Evolutionary conservation across 2,797 vertebrate species (phyloP).

Genomic region (Balearica regulorum): DNA sequence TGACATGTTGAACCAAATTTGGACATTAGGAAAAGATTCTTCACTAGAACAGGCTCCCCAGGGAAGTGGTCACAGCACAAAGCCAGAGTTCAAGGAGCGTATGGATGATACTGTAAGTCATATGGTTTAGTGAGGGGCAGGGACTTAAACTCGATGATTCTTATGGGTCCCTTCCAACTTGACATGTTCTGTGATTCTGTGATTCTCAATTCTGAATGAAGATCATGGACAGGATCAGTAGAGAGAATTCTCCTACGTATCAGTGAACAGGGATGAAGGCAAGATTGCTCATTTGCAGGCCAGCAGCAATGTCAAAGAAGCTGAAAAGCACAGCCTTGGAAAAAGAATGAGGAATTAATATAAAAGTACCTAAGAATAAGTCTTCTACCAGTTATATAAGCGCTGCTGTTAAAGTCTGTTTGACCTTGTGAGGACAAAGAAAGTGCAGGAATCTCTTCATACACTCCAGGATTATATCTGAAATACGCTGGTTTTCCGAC

Average conservation of each 20-base stretch:
- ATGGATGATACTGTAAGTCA: rapidly evolving
- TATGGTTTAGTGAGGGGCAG: neutral
- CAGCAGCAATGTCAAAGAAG: neutral
- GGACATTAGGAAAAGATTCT: neutral
- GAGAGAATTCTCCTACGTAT: neutral
- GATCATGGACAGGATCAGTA: neutral
- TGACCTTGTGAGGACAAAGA: neutral
- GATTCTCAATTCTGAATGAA: neutral
- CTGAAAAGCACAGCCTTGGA: neutral
- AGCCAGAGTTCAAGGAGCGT: neutral
- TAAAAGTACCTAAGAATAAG: neutral
- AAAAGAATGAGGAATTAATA: neutral
- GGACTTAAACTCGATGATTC: neutral
- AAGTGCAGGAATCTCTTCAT: neutral
- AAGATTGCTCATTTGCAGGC: neutral
- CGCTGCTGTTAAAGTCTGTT: neutral
- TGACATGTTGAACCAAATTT: neutral
- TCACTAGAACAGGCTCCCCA: neutral
- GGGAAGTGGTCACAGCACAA: neutral
- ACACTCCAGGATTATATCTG: neutral
- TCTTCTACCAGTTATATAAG: neutral
- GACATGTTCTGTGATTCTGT: neutral
- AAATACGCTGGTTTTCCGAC: neutral
- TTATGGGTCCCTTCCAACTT: neutral
- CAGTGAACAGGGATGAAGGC: neutral